Percentiles rank a stretch among this genome's conserved stretches.
Evolutionary conservation across 2,888 invertebrate genomes (phyloP).

Genomic region (Drosophila leonis): DNA sequence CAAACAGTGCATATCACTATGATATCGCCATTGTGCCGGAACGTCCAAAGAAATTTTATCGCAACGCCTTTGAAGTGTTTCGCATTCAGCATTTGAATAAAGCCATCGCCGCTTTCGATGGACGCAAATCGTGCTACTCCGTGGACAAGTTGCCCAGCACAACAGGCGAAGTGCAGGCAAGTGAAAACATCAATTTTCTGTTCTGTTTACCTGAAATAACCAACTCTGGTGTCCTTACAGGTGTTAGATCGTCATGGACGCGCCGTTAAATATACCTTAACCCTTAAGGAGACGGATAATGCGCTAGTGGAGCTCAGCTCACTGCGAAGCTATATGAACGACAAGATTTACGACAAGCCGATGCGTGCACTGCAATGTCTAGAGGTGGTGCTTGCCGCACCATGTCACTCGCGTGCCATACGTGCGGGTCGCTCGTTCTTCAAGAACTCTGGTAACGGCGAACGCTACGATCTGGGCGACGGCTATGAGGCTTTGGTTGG

Average conservation of each 20-base stretch:
- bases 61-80: slow-evolving; percentile 86
- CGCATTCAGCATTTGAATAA: slow-evolving; percentile 84
- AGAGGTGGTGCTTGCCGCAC: slow-evolving; percentile 89
- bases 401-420: slow-evolving; percentile 80
- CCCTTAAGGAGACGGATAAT: slow-evolving; percentile 76
- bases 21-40: slow-evolving; percentile 91
- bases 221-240: slow-evolving; percentile 41
- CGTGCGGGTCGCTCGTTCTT: slow-evolving; percentile 90
- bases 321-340: slow-evolving; percentile 77
- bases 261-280: slow-evolving; percentile 65
- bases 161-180: slow-evolving; percentile 69
- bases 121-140: slow-evolving; percentile 89
- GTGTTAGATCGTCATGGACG: slow-evolving; percentile 66
- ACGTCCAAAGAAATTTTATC: slow-evolving; percentile 88
- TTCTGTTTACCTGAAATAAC: no score
- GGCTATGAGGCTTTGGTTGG: slow-evolving; percentile 97
- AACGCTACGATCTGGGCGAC: slow-evolving; percentile 88
- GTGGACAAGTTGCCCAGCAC: slow-evolving; percentile 50
- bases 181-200: background rate
- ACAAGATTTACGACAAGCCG: slow-evolving; percentile 83
- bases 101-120: slow-evolving; percentile 90
- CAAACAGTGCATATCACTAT: slow-evolving; percentile 89
- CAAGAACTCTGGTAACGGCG: slow-evolving; percentile 85
- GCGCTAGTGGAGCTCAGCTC: slow-evolving; percentile 74
- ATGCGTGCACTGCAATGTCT: slow-evolving; percentile 87